Evolutionary conservation across 1,140 invertebrate genomes (phyloP).

Genomic region (Pteromalus puparum): DNA sequence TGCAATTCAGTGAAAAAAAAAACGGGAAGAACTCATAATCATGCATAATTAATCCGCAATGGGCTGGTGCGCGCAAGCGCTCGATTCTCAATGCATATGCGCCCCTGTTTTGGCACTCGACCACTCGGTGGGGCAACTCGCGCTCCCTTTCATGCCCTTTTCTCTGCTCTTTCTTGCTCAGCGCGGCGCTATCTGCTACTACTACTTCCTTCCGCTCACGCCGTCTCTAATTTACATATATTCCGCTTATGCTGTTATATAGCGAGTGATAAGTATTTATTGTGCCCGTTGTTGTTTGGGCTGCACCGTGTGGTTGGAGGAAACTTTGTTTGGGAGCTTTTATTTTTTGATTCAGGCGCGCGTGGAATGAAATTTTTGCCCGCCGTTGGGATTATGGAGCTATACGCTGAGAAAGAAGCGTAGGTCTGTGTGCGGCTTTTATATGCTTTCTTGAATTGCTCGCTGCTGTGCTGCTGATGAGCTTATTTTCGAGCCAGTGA

Average conservation of each 20-base stretch:
- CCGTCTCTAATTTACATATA: slow-evolving; percentile 33
- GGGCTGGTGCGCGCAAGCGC: background rate
- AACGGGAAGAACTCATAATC: slow-evolving; percentile 17
- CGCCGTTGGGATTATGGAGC: background rate
- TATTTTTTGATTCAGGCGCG: background rate
- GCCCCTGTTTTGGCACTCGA: slow-evolving; percentile 32
- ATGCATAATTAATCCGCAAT: slow-evolving; percentile 44
- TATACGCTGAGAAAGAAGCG: too few relatives aligned
- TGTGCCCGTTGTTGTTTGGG: background rate
- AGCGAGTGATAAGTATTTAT: slow-evolving; percentile 34
- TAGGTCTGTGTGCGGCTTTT: too few relatives aligned
- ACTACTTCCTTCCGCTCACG: slow-evolving; percentile 33
- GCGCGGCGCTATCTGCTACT: background rate
- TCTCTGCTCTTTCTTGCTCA: slow-evolving; percentile 13
- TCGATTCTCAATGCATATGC: slow-evolving; percentile 42
- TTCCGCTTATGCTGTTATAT: background rate
- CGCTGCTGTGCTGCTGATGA: too few relatives aligned
- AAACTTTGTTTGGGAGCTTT: slow-evolving; percentile 2
- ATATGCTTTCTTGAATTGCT: background rate
- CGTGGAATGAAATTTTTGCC: background rate
- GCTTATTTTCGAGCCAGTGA: background rate
- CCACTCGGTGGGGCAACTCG: background rate
- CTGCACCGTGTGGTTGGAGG: too few relatives aligned
- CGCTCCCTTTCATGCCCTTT: slow-evolving; percentile 11
- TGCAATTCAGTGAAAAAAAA: slow-evolving; percentile 33